Conservation (phyloP, 2,797 vertebrate genomes). For the Melanogrammus aeglefinus region DNA sequence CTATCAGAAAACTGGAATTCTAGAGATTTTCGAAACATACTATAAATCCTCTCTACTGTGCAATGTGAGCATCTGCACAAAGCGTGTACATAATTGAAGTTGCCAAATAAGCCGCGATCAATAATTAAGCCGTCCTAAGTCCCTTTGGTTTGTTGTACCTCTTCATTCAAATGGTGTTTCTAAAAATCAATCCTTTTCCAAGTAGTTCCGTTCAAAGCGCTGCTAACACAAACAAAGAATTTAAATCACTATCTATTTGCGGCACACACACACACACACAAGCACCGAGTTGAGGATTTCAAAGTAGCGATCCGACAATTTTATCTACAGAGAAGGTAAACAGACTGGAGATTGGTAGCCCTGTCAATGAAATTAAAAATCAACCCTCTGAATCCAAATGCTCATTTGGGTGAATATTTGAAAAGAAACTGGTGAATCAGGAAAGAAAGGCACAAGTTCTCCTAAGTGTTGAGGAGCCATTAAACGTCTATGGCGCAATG, state of each 20-base stretch:
- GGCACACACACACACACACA: conserved; percentile 50
- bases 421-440: conserved; percentile 38
- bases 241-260: conserved; percentile 46
- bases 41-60: neutral
- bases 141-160: neutral
- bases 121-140: neutral
- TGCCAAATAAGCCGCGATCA: neutral
- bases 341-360: conserved; percentile 41
- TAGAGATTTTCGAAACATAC: neutral
- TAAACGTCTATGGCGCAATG: conserved; percentile 22
- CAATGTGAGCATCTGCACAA: neutral
- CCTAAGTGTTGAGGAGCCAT: conserved; percentile 42
- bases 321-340: conserved; percentile 54
- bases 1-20: conserved; percentile 9
- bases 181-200: conserved; percentile 18
- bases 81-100: neutral
- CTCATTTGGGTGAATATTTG: conserved; percentile 58
- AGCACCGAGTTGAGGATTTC: conserved; percentile 45
- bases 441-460: conserved; percentile 24
- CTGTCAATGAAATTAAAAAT: conserved; percentile 38
- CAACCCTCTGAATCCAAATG: conserved; percentile 48
- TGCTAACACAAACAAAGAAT: conserved; percentile 9
- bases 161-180: neutral
- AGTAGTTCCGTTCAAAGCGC: conserved; percentile 26
- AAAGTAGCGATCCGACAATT: conserved; percentile 59